Evolutionary conservation across 2,113 vertebrate species (phyloP), one percentile per base, ranked within the genome.

Genomic region (Poeciliopsis turrubarensis): DNA sequence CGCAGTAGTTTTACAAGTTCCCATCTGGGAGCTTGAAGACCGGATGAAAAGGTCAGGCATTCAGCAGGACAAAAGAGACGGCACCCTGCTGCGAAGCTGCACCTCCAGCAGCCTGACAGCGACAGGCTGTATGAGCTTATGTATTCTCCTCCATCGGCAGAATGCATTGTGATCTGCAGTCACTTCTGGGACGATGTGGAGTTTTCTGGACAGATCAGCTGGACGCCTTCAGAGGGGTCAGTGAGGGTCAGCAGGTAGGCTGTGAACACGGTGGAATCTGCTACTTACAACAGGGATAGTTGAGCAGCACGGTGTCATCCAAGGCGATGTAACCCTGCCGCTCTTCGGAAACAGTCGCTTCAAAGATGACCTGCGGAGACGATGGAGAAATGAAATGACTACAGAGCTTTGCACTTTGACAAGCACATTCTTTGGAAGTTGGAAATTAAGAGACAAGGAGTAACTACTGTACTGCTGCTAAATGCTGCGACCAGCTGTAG

Each of bases 281-380:
- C 65, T 86, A 97, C 97, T 99, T 95, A 99, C 98, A 95, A 68
- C 97, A 99, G 0, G 98, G 97, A 77, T 98, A 98, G 92, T 97
- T 99, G 84, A 98, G 92, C 75, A 99, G 94, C 87, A 98, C 85
- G 73, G 99, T 97, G 89, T 99, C 97, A 81, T 99, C 98, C 90
- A 99, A 88, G 72, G 96, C 97, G 5, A 99, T 94, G 90, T 97
- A 99, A 64, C 97, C 98, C 84, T 93, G 94, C 31, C 83, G 94
- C 80, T 97, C 96, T 0, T 91, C 86, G 47, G 97, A 97, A 74
- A 98, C 84, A n/a, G 95, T 94, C 0, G 96, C 97, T 88, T 99
- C 98, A 54, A 99, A 99, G 72, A 98, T 92, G 73, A 99, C 96
- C 98, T 99, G 92, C 29, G 78, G 65, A 86, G 60, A 86, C 74